Evolutionary conservation across 2,797 vertebrate genomes (phyloP), one percentile per base, ranked within the genome.

Genomic region (Enteromius trimaculatus): DNA sequence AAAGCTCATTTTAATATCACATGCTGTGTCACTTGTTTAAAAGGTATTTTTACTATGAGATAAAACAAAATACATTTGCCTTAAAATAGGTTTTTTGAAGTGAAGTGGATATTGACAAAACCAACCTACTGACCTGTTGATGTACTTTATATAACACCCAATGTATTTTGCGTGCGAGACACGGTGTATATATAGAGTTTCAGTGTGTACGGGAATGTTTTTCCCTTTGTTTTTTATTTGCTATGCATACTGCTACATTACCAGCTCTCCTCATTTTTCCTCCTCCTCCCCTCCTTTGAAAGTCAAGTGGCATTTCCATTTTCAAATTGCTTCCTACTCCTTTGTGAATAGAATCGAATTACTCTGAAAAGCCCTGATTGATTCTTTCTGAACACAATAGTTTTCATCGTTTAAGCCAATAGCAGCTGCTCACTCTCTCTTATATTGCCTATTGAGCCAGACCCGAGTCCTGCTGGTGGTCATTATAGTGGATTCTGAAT

Each of bases 251-350:
- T 83, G 77, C 79, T 88, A 83, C 79, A 87, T 80, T 79, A 85
- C 77, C 31, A 49, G 49, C 79, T 84, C 83, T 83, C 51, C 79
- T 71, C 84, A 74, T 84, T 82, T 86, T 80, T 72, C 39, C 75
- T 77, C 74, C 79, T 85, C 47, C 83, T 83, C 81, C 86, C 81
- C 69, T 84, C 88, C 91, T 90, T 88, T 91, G 88, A 81, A 92
- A 93, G 91, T 93, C 92, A 92, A 94, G 92, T 92, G 90, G 91
- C 92, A 93, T 94, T 94, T 94, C 93, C 93, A 94, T 94, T 93
- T 94, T 92, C 89, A 93, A 93, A 94, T 93, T 93, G 92, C 92
- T 93, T 93, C 91, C 92, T 85, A 82, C 88, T 89, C 92, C 91
- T 93, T 94, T 94, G 93, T 94, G 93, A 93, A 93, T 93, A 91